Evolutionary conservation across 2,797 vertebrate species (phyloP).

Genomic region (Myiothlypis coronata): DNA sequence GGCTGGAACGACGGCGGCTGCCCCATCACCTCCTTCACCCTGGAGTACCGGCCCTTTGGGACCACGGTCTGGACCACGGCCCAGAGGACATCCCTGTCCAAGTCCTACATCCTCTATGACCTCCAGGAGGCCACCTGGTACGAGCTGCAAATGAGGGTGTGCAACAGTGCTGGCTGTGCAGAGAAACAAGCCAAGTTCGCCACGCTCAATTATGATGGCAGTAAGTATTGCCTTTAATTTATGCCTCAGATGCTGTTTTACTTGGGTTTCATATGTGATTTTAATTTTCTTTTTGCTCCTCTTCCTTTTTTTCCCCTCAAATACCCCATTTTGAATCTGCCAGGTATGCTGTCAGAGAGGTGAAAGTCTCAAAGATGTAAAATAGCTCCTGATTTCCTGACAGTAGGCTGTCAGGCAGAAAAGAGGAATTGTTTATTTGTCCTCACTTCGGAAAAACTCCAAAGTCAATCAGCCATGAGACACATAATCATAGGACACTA

Average conservation of each 20-base stretch:
- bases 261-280: background rate
- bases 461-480: background rate
- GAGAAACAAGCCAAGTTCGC: constrained; percentile 95
- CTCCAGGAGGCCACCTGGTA: constrained; percentile 97
- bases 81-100: constrained; percentile 91
- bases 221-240: constrained; percentile 79
- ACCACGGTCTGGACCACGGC: constrained; percentile 91
- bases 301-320: background rate
- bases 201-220: constrained; percentile 92
- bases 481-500: background rate
- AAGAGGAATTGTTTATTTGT: constrained; percentile 1
- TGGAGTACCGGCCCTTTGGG: constrained; percentile 93
- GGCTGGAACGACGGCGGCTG: constrained; percentile 98
- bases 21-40: constrained; percentile 94
- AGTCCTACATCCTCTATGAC: constrained; percentile 93
- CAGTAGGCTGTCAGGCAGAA: background rate
- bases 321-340: background rate
- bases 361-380: background rate
- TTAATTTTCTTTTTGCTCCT: background rate
- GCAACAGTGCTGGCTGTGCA: constrained; percentile 95
- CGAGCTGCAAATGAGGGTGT: constrained; percentile 94
- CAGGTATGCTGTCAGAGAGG: background rate
- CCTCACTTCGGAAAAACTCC: background rate
- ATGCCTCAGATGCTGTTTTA: background rate
- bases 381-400: background rate